phyloP scores from a whole-genome alignment of 2,888 invertebrate genomes.

The Phytoseiulus persimilis region DNA sequence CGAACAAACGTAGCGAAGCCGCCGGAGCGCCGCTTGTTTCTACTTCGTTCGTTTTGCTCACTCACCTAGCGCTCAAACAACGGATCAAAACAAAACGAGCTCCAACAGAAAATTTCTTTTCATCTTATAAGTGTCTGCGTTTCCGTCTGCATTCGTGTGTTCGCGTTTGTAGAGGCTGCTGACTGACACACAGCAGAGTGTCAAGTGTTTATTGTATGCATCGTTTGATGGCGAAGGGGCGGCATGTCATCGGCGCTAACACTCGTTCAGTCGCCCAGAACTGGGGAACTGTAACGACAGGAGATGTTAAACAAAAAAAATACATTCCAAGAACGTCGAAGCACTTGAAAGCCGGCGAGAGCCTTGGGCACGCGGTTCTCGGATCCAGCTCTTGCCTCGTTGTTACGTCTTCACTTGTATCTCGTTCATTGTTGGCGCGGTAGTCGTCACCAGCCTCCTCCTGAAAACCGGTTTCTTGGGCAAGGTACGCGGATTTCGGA shows the following conservation, averaged over 20 bases:
- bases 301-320: background rate
- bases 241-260: background rate
- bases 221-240: background rate
- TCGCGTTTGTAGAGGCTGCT: background rate
- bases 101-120: background rate
- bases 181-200: background rate
- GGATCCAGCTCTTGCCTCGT: too few species aligned
- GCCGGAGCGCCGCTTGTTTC: background rate
- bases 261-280: background rate
- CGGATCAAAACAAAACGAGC: background rate
- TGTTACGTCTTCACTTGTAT: too few species aligned
- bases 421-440: too few species aligned
- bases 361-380: too few species aligned
- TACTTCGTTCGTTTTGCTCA: background rate
- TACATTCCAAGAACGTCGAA: background rate
- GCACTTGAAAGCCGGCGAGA: too few species aligned
- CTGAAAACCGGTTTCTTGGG: too few species aligned
- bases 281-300: background rate
- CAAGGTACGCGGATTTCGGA: too few species aligned
- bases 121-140: background rate
- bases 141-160: background rate
- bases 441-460: too few species aligned
- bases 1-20: background rate
- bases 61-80: background rate
- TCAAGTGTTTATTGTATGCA: conserved; percentile 5